phyloP scores from a whole-genome alignment of 1,140 invertebrate species.

The Papilio polyxenes region DNA sequence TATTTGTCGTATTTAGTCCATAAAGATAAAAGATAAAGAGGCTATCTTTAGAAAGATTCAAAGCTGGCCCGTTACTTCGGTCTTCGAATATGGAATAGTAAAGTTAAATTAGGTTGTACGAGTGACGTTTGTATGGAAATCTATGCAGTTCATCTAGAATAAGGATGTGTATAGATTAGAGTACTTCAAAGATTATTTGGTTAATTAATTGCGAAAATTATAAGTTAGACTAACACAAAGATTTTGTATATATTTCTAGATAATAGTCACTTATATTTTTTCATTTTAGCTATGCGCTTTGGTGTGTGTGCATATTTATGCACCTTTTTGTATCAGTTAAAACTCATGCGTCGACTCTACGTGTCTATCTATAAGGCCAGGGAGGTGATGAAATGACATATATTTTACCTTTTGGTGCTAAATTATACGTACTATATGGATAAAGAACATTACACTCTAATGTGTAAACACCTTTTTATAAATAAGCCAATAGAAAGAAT shows the following conservation, averaged over 20 bases:
- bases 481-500: constrained; percentile 4
- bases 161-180: constrained; percentile 5
- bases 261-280: no score
- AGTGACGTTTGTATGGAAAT: constrained; percentile 40
- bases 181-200: background rate
- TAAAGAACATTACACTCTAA: background rate
- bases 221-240: background rate
- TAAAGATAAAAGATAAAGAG: constrained; percentile 28
- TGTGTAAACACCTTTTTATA: background rate
- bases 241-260: no score
- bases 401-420: no score
- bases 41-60: constrained; percentile 24
- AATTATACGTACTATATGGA: no score
- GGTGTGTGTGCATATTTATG: no score
- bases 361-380: no score
- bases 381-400: no score
- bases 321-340: no score
- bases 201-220: background rate
- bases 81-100: constrained; percentile 33
- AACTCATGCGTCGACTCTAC: no score
- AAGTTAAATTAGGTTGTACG: constrained; percentile 35
- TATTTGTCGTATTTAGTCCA: background rate
- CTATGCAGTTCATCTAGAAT: constrained; percentile 28
- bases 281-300: no score
- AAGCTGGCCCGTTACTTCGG: constrained; percentile 29